Evolutionary conservation across 2,113 vertebrate genomes (phyloP), one percentile per base, ranked within the genome.

Genomic region (Antennarius striatus): DNA sequence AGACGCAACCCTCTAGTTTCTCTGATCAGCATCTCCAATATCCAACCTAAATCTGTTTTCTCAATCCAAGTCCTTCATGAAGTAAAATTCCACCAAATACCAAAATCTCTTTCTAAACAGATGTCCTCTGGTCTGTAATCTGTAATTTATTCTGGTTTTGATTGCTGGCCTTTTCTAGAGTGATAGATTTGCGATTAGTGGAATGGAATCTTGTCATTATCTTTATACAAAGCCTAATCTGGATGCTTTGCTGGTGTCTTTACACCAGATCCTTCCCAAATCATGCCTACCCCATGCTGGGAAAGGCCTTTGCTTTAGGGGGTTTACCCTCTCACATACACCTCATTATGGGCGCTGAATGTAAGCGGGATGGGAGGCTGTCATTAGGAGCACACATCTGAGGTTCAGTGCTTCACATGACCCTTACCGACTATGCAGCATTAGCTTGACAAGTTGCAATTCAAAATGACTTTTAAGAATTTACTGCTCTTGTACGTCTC

Each of bases 131-230:
- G 60, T 60, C 49, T 86, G 83, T 86, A 87, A 88, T 83, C 81
- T 83, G 75, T 82, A 75, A 89, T 84, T 84, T 59, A 72, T 71
- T 82, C 85, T 61, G 75, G 68, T 58, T 52, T 64, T 53, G 65
- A 58, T 74, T 51, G 73, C 69, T 83, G 66, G 69, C 53, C 84
- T 80, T 86, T 88, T 82, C 48, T 52, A 63, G 46, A 58, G 77
- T 68, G 71, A 86, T 70, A 69, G 86, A 86, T 84, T 67, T 39
- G 63, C 79, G 81, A 86, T 88, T 83, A 88, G 64, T 77, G 71
- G 45, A 84, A 61, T 60, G 53, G 60, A 75, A 79, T 90, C 85
- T 86, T 83, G 77, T 88, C 87, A 90, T 92, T 91, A 90, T 89
- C 82, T 89, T 87, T 53, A 90, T 87, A 75, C 56, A 52, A 55